These are phyloP conservation scores for Arrhamphus sclerolepis DNA, from an alignment of 2,797 vertebrate genomes.

Conservation along the genomic window DNA sequence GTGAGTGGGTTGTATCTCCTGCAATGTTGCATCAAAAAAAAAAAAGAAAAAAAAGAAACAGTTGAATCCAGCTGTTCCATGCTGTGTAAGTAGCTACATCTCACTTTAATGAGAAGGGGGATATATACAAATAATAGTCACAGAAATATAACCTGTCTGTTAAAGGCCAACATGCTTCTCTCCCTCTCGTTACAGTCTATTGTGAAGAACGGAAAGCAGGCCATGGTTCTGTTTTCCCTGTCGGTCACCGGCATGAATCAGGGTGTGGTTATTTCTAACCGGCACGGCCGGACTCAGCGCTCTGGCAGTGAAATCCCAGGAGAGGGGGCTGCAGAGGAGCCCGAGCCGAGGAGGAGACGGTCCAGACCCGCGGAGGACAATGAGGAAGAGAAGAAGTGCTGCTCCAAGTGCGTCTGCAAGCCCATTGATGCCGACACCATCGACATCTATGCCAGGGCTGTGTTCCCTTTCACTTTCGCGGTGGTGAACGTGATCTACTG, in stretches of 20 bases:
- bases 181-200: conserved; percentile 83
- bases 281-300: conserved; percentile 78
- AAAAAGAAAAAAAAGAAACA: too few relatives aligned
- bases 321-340: conserved; percentile 79
- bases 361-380: conserved; percentile 65
- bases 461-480: conserved; percentile 96
- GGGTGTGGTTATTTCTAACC: conserved; percentile 86
- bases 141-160: neutral
- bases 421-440: conserved; percentile 97
- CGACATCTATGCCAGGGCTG: conserved; percentile 93
- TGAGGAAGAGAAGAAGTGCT: conserved; percentile 81
- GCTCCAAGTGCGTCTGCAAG: conserved; percentile 89
- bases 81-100: too few relatives aligned
- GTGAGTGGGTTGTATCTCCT: too few relatives aligned
- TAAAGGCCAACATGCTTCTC: neutral
- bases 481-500: conserved; percentile 98
- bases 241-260: conserved; percentile 93
- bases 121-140: too few relatives aligned
- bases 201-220: conserved; percentile 90
- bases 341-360: conserved; percentile 77
- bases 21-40: too few relatives aligned
- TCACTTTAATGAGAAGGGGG: neutral
- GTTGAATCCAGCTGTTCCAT: too few relatives aligned
- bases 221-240: conserved; percentile 95
- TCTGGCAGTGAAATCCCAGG: conserved; percentile 80